Evolutionary conservation across 2,113 vertebrate species (phyloP), one percentile per base, ranked within the genome.

Genomic region (Cavia porcellus): DNA sequence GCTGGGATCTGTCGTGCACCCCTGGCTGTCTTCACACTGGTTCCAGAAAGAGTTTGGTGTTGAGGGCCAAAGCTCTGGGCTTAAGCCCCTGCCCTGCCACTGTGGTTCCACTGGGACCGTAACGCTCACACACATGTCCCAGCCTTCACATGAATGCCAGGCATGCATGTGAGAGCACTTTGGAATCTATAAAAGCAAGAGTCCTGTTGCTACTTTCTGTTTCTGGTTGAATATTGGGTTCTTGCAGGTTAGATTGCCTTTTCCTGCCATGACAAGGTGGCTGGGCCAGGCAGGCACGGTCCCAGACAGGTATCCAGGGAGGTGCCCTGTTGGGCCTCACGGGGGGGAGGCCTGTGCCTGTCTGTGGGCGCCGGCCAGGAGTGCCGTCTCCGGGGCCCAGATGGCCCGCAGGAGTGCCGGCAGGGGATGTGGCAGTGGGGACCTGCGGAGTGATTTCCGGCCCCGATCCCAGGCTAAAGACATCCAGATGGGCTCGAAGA

Each of bases 401-500:
- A 85, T 92, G 86, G 89, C 66, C 74, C 13, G 7, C 83, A 75
- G 90, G 66, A 85, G 42, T 3, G 14, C 75, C 62, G 70, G 94
- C 13, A 28, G 74, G 47, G 92, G 85, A 74, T 47, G 61, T 47
- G 28, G 95, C 92, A 47, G 75, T 3, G 11, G 88, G 0, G 13
- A 90, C 89, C 38, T 8, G 88, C n/a, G 38, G 87, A 97, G 62
- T 79, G 91, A 90, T 94, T 97, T 97, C 97, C 86, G 12, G 96
- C 96, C 70, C 70, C 0, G 9, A 47, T 95, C 96, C 94, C 80
- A 9, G 22, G 61, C 90, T 97, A 92, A 98, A 95, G 96, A 96
- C 72, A 86, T 90, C 97, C 97, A 97, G 97, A 97, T 95, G 90
- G 74, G 20, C 77, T 80, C 92, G 42, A 94, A 88, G 86, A 86